Base-by-base conservation (phyloP, 2,113 vertebrate genomes). In the Eira barbara region DNA sequence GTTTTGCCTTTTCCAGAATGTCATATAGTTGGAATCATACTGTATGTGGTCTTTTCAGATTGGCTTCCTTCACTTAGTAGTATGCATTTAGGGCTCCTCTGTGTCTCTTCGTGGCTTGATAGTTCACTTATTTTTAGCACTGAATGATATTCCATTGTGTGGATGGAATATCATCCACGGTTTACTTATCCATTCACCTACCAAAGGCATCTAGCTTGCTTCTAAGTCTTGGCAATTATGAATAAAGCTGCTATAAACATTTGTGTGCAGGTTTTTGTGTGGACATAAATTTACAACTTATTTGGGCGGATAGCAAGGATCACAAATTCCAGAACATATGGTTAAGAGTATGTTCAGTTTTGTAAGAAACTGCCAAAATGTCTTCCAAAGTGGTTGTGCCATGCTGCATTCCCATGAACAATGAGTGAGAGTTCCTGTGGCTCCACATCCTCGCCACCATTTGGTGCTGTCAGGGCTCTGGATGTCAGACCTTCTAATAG, bases 391-490 rank as follows among this genome's bases (percentile, higher is more conserved):
- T 14, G 31, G 27, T 9, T 17, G 5, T 0, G 1, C 21, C 63
- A 14, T n/a, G 42, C 6, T 34, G 23, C 6, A 1, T 69, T n/a
- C 27, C 71, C 42, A 0, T 9, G 3, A 8, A 23, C 55, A n/a
- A 0, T 23, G 15, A 34, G 7, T 3, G 13, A 65, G 11, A 0
- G 17, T 4, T 34, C 71, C 83, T 29, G 10, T 0, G 7, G 17
- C 14, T 42, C 9, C 39, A 10, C 3, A 3, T 4, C 63, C 39
- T 80, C 0, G 0, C 14, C 36, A 21, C 7, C 29, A 14, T 2
- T 21, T 4, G 20, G 3, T 47, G 20, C 0, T 25, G 0, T 55
- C n/a, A 27, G 63, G 0, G 15, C 5, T 39, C 63, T 25, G 15
- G 63, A 29, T n/a, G 23, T 5, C 1, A 55, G 80, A n/a, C 17